These are phyloP conservation scores for Ectobius pallidus DNA, from an alignment of 2,888 invertebrate species.

Conservation along the genomic window DNA sequence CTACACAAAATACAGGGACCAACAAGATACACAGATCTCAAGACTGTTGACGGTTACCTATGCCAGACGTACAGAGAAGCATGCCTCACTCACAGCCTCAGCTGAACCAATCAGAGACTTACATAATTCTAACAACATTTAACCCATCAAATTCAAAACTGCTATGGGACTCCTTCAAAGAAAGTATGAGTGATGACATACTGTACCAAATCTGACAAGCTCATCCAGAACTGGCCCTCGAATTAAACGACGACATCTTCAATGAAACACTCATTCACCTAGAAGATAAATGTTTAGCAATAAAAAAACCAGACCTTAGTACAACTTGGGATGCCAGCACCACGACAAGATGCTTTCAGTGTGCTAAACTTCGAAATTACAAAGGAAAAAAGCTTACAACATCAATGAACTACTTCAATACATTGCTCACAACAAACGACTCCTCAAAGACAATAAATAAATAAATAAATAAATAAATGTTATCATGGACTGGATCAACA, in stretches of 20 bases:
- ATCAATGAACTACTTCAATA: too few relatives aligned
- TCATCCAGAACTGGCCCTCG: not conserved
- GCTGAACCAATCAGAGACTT: not conserved
- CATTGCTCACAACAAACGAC: too few relatives aligned
- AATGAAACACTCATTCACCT: not conserved
- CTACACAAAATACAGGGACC: not conserved
- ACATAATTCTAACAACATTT: not conserved
- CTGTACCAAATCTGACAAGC: too few relatives aligned
- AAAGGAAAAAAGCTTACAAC: too few relatives aligned
- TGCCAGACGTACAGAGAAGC: not conserved
- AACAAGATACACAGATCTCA: not conserved
- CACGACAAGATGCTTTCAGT: too few relatives aligned
- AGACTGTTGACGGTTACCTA: not conserved
- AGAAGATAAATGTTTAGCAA: not conserved
- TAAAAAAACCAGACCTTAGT: not conserved
- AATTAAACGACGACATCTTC: not conserved
- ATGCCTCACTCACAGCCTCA: not conserved
- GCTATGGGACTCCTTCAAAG: too few relatives aligned
- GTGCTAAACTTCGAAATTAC: too few relatives aligned
- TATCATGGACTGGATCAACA: not conserved
- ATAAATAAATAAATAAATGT: not conserved
- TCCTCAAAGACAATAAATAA: too few relatives aligned
- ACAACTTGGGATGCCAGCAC: not conserved
- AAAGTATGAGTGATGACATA: too few relatives aligned
- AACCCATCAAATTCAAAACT: not conserved